Percentiles rank a stretch among this genome's conserved stretches.
Evolutionary conservation across 2,888 invertebrate species (phyloP).

Genomic region (Plagodis dolabraria): DNA sequence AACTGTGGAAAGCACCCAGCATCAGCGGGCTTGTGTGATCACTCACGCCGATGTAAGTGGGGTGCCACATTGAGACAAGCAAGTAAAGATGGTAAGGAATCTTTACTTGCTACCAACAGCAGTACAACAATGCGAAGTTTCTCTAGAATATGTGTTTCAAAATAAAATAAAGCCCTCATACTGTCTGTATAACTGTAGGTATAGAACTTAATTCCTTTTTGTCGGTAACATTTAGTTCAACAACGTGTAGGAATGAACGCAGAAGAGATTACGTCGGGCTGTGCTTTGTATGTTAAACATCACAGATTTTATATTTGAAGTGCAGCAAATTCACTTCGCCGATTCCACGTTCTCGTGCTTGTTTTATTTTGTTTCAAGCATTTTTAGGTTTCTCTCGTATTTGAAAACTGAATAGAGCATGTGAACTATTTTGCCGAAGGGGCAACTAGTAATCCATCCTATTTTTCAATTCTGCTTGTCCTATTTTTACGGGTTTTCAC

Average conservation of each 20-base stretch:
- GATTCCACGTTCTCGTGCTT: neutral
- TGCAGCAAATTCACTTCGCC: neutral
- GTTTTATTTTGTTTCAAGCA: neutral
- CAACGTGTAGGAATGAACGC: conserved; percentile 5
- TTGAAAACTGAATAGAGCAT: too few species aligned
- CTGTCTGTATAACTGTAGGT: conserved; percentile 2
- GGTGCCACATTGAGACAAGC: too few species aligned
- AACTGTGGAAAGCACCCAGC: too few species aligned
- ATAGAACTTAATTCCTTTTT: conserved; percentile 18
- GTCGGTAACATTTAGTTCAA: conserved; percentile 13
- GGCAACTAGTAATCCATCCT: too few species aligned
- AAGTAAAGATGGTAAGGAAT: too few species aligned
- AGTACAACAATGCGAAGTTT: too few species aligned
- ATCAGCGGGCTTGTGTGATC: too few species aligned
- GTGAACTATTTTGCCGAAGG: too few species aligned
- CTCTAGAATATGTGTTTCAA: neutral
- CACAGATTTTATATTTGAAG: neutral
- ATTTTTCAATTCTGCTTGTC: too few species aligned
- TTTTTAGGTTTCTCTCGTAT: neutral
- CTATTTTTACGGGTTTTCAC: too few species aligned
- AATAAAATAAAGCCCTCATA: conserved; percentile 2
- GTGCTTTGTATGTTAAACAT: conserved; percentile 3
- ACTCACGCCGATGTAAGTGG: too few species aligned
- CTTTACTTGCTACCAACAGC: too few species aligned
- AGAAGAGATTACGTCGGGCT: conserved; percentile 1